Base-by-base conservation (phyloP, 2,888 invertebrate species). In the Ichneumoninae sp. region DNA sequence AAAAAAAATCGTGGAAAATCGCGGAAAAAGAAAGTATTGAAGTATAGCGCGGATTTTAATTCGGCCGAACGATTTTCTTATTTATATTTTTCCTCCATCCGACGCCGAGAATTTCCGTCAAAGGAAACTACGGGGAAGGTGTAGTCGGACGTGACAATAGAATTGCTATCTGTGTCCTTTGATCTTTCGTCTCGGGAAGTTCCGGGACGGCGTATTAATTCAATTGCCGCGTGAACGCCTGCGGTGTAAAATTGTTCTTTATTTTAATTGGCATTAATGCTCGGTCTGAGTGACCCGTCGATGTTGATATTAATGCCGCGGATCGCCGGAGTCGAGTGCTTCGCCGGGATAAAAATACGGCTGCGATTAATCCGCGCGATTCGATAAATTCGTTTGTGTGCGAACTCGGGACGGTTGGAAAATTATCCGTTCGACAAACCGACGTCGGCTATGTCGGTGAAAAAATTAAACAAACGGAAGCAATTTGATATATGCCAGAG, bases 21-120 rank as follows among this genome's bases (percentile, higher is more conserved):
- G 16, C 36, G 8, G 22, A 1, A 30, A 30, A 62, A 68, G n/a
- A 36, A 36, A 10, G 40, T 40, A n/a, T 19, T 19, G 26, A 16
- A 8, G 72, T 44, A 60, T 13, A 1, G 57, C 16, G 52, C 69
- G 47, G 30, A 69, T 30, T 54, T 75, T 65, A 54, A 79, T 75
- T 30, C 50, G 22, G 68, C 52, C 60, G 68, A 82, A 74, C 60
- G 75, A 79, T 54, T 80, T 80, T 75, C 75, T 79, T 68, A 72
- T 80, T 83, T 79, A 71, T 60, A 22, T 57, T 19, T 75, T n/a
- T 75, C n/a, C 16, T 19, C 16, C 30, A 40, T 13, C 33, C n/a
- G 6, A 19, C 16, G 70, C 22, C 50, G 26, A 47, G 3, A 36
- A 52, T 68, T 66, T 71, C 66, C 54, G 44, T 52, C 30, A 70